phyloP scores from a whole-genome alignment of 2,113 vertebrate genomes.

The Mirza zaza region DNA sequence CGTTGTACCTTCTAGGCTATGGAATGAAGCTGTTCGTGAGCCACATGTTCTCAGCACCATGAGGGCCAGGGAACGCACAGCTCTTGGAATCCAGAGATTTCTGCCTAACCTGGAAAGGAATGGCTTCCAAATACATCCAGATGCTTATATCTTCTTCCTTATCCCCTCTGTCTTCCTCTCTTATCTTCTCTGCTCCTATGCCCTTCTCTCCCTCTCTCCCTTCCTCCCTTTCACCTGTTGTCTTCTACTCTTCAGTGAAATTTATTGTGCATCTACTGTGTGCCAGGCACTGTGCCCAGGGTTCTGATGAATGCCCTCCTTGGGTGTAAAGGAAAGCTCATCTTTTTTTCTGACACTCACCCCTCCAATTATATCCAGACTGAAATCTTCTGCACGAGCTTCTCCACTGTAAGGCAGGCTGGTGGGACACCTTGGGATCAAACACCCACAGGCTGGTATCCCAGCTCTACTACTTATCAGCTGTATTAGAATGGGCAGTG shows the following conservation, averaged over 20 bases:
- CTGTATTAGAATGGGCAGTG: not conserved
- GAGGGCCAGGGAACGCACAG: not conserved
- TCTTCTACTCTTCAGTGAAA: not conserved
- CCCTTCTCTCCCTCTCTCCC: not conserved
- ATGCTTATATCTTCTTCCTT: not conserved
- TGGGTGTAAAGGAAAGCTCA: not conserved
- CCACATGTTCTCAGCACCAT: not conserved
- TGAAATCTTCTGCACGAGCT: not conserved
- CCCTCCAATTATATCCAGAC: not conserved
- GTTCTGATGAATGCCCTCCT: not conserved
- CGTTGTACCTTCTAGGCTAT: rapidly evolving
- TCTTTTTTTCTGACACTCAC: not conserved
- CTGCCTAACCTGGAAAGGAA: not conserved
- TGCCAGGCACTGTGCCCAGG: not conserved
- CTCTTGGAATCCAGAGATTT: not conserved
- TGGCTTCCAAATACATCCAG: not conserved
- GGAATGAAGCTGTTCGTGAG: rapidly evolving
- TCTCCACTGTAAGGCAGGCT: not conserved
- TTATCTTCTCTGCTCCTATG: not conserved
- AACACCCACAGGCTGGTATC: not conserved
- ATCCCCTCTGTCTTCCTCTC: not conserved
- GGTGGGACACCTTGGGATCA: not conserved
- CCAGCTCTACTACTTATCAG: not conserved
- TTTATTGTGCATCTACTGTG: too few species aligned
- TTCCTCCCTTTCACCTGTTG: not conserved